These are phyloP conservation scores for Cerastoderma edule DNA, from an alignment of 2,888 invertebrate genomes.

Conservation along the genomic window DNA sequence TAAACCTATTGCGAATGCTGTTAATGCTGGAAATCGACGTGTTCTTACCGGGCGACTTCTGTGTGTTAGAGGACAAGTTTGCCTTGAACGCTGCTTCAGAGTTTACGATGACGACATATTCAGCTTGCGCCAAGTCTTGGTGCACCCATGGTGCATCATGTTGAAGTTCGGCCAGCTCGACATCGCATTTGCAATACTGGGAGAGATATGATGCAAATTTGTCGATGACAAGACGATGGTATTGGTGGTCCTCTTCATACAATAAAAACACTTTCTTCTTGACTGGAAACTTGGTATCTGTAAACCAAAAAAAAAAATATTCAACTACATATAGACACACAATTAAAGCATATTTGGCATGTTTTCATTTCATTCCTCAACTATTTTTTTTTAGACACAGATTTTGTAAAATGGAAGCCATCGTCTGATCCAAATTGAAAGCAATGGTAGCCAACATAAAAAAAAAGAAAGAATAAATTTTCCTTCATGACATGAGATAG, in stretches of 20 bases:
- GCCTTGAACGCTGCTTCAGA: slow-evolving; percentile 48
- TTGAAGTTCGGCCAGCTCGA: slow-evolving; percentile 46
- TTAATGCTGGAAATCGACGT: slow-evolving; percentile 38
- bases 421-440: too few relatives aligned
- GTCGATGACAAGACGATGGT: slow-evolving; percentile 46
- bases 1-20: slow-evolving; percentile 51
- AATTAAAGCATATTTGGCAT: too few relatives aligned
- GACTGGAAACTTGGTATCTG: not conserved
- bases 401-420: too few relatives aligned
- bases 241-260: slow-evolving; percentile 55
- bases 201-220: slow-evolving; percentile 50
- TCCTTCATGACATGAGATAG: too few relatives aligned
- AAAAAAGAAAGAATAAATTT: too few relatives aligned
- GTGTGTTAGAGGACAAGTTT: slow-evolving; percentile 13
- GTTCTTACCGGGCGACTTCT: slow-evolving; percentile 1
- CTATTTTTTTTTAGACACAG: too few relatives aligned
- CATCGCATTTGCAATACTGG: slow-evolving; percentile 51
- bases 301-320: not conserved
- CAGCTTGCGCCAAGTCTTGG: slow-evolving; percentile 51
- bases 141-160: slow-evolving; percentile 56
- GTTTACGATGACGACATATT: slow-evolving; percentile 52
- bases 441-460: too few relatives aligned
- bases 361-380: too few relatives aligned
- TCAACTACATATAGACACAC: too few relatives aligned
- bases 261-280: slow-evolving; percentile 45